Conservation (phyloP, 2,113 vertebrate species). For the Aepyceros melampus region DNA sequence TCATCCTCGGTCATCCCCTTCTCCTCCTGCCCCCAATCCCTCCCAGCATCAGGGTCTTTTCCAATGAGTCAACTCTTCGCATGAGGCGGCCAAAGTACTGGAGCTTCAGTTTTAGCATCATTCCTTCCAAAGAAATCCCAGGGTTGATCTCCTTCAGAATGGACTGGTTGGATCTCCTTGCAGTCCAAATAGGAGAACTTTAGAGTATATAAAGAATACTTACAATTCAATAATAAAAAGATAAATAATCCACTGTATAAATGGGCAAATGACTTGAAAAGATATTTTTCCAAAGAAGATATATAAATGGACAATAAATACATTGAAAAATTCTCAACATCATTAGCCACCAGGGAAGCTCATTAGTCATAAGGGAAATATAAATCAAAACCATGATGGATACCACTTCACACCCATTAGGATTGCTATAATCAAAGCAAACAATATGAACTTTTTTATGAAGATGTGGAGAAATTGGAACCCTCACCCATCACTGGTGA, state of each 20-base stretch:
- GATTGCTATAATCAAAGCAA: not conserved
- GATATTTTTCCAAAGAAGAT: not conserved
- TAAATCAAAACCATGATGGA: not conserved
- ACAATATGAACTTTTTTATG: not conserved
- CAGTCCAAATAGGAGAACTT: not conserved
- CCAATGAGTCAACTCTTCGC: too few relatives aligned
- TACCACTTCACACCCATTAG: not conserved
- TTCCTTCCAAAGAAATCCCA: too few relatives aligned
- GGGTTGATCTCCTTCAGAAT: too few relatives aligned
- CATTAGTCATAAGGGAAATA: not conserved
- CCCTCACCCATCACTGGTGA: not conserved
- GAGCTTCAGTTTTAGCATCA: too few relatives aligned
- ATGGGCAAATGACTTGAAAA: not conserved
- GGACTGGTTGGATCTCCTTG: too few relatives aligned
- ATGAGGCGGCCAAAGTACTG: too few relatives aligned
- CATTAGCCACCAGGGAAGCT: not conserved
- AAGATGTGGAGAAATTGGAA: not conserved
- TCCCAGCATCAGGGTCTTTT: too few relatives aligned
- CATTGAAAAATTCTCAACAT: not conserved
- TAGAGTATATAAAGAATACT: not conserved
- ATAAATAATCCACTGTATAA: not conserved
- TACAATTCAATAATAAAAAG: not conserved
- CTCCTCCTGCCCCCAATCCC: too few relatives aligned
- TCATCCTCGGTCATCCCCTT: too few relatives aligned
- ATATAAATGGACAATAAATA: not conserved